Base-by-base conservation (phyloP, 2,797 vertebrate species). In the Amblyopsis hoosieri region DNA sequence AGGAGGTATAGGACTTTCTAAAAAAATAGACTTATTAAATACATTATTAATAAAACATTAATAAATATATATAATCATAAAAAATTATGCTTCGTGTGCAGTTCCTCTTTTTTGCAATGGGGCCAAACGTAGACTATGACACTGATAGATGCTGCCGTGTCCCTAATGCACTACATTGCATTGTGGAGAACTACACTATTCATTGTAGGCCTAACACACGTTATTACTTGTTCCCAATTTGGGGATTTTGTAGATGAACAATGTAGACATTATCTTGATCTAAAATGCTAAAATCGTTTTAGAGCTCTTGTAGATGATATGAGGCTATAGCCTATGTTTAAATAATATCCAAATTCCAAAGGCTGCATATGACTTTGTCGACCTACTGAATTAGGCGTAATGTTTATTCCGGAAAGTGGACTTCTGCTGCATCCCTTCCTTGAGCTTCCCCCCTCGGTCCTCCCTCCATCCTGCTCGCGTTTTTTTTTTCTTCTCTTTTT, bases 401-500 rank as follows among this genome's bases (percentile, higher is more conserved):
- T 9, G 9, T 8, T 57, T 49, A 19, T 2, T 19, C 59, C 47
- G 13, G 54, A 76, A 76, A 80, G 75, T 87, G 82, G 73, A 85
- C 57, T 52, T 64, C 85, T 86, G 86, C 83, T 75, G 69, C 59
- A 2, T 83, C 61, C 82, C 60, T 68, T 87, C 86, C 85, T 90
- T 67, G 79, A 79, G 85, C 83, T 82, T 88, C 80, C 83, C 89
- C 86, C 87, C 86, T 83, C 72, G 78, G 76, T 72, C 81, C 82
- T 85, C 86, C 87, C 86, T 83, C 72, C 79, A 76, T 72, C 81
- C 82, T 85, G 84, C 62, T 60, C 69, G 57, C 70, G 42, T 1
- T 54, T 60, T 66, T 54, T 67, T 62, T 69, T 60, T 55, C 53
- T 61, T 55, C 58, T 45, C 29, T 15, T 15, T 12, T 47, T 12